Base-by-base conservation (phyloP, 2,797 vertebrate genomes). In the Poeciliopsis infans region DNA sequence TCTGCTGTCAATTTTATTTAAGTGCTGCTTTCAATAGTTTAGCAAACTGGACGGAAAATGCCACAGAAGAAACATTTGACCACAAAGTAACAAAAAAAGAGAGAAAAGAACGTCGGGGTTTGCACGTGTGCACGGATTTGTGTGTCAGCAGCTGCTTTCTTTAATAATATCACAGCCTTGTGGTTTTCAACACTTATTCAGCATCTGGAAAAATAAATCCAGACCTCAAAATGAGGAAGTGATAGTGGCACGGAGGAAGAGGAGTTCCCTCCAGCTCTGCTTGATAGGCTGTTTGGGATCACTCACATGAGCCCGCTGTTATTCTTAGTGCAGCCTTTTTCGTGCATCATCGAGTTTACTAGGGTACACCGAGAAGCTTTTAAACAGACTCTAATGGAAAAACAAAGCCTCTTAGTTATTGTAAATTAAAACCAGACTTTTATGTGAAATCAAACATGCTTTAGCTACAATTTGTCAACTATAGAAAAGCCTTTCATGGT, bases 221-320 rank as follows among this genome's bases (percentile, higher is more conserved):
- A 85, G 88, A 79, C 79, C 85, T 79, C 72, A 81, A 86, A 95
- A 94, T 83, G 83, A 90, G 93, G 95, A 96, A 96, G 92, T 61
- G 93, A 94, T 93, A 90, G 89, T 86, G 87, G 85, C 82, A 89
- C 31, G 79, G 85, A 93, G 93, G 91, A 92, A 94, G 90, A 92
- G 73, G 72, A 90, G 85, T 82, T 55, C 80, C 79, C 87, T 84
- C 84, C 84, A 89, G 79, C 87, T 72, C 85, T 31, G 80, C 84
- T 88, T 83, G 81, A 81, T 80, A 75, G 83, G 66, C 75, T 85
- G 86, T 89, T 85, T 57, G 45, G 76, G 82, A 86, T 79, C 81
- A 15, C 86, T 94, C 88, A 88, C 91, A 84, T 86, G 83, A 91
- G 91, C 87, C 64, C 57, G 5, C 61, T 83, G 91, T 92, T 94